Conservation (phyloP, 2,888 invertebrate species). For the Selenia dentaria region DNA sequence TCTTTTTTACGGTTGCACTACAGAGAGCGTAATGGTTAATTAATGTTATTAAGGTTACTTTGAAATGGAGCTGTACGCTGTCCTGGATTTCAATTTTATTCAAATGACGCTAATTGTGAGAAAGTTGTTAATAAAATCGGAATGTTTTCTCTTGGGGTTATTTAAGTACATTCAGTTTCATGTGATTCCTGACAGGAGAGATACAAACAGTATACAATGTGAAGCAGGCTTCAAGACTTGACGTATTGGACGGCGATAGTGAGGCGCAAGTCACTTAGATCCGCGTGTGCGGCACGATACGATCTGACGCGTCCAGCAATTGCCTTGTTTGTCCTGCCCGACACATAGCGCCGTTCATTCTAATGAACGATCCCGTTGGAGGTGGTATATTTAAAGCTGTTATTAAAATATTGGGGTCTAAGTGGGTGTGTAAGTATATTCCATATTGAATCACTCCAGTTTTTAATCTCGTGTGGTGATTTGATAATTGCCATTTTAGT, state of each 20-base stretch:
- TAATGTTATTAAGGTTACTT: slow-evolving; percentile 29
- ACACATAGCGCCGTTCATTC: slow-evolving; percentile 30
- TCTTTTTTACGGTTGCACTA: slow-evolving; percentile 22
- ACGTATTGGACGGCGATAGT: slow-evolving; percentile 50
- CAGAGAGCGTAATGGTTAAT: slow-evolving; percentile 28
- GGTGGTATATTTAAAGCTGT: slow-evolving; percentile 32
- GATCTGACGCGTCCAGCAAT: slow-evolving; percentile 66
- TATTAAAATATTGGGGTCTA: too few species aligned
- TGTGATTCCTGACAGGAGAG: slow-evolving; percentile 29
- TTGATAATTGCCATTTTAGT: too few species aligned
- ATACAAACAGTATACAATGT: slow-evolving; percentile 44
- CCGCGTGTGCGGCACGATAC: slow-evolving; percentile 58
- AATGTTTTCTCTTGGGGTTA: slow-evolving; percentile 1
- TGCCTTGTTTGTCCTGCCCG: slow-evolving; percentile 73
- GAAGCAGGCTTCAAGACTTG: slow-evolving; percentile 45
- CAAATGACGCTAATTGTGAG: slow-evolving; percentile 28
- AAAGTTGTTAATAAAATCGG: slow-evolving; percentile 16
- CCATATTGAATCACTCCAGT: too few species aligned
- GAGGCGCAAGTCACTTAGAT: slow-evolving; percentile 38
- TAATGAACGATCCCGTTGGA: slow-evolving; percentile 24
- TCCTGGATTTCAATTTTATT: slow-evolving; percentile 31
- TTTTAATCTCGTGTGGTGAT: too few species aligned
- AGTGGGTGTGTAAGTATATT: too few species aligned
- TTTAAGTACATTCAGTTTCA: slow-evolving; percentile 22
- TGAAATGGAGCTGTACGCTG: slow-evolving; percentile 27